Evolutionary conservation across 2,113 vertebrate genomes (phyloP).

Genomic region (Cairina moschata): DNA sequence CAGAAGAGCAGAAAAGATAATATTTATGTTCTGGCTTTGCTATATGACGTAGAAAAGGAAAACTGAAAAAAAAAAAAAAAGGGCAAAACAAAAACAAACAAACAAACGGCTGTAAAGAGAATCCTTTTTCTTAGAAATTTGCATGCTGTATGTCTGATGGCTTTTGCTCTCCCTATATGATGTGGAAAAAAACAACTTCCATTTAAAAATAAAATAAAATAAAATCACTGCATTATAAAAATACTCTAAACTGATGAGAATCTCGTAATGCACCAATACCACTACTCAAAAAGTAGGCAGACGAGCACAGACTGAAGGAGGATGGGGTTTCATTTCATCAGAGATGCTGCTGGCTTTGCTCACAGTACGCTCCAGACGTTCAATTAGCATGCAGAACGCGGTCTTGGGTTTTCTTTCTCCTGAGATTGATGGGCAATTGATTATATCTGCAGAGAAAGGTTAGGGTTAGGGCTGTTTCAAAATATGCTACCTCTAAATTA

Average conservation of each 20-base stretch:
- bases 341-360: neutral
- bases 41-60: neutral
- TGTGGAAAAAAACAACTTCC: rapidly evolving
- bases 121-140: neutral
- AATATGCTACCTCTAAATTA: neutral
- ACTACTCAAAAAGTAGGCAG: neutral
- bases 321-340: neutral
- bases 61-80: neutral
- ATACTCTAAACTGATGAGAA: neutral
- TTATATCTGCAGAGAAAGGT: neutral
- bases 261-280: neutral
- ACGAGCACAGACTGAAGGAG: neutral
- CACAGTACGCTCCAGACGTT: neutral
- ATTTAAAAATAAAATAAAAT: neutral
- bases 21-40: neutral
- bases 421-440: neutral
- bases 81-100: too few species aligned
- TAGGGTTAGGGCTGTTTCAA: neutral
- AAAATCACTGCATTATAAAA: neutral
- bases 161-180: neutral
- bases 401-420: neutral
- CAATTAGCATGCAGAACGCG: neutral
- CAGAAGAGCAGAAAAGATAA: neutral
- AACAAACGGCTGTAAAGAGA: neutral
- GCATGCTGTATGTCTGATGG: neutral